phyloP scores from a whole-genome alignment of 1,140 invertebrate genomes.

The Papilio aristodemus region DNA sequence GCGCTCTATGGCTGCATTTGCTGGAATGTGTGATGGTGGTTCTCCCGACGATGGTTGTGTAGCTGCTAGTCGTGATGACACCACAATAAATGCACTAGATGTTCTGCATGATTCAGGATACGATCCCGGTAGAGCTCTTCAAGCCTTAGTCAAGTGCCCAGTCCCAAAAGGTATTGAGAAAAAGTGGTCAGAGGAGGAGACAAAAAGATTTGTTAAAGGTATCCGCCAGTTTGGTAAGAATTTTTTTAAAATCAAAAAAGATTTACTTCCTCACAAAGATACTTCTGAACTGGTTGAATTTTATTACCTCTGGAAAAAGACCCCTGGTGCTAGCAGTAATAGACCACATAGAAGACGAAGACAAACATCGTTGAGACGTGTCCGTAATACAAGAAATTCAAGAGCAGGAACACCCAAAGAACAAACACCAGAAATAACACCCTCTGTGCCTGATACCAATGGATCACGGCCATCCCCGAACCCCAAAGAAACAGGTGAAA shows the following conservation, averaged over 20 bases:
- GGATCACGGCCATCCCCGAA: conserved; percentile 83
- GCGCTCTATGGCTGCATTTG: conserved; percentile 96
- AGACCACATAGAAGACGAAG: conserved; percentile 93
- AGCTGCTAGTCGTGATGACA: conserved; percentile 97
- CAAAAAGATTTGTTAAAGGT: conserved; percentile 98
- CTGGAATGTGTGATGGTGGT: conserved; percentile 98
- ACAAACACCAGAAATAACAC: conserved; percentile 80
- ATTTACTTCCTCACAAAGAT: conserved; percentile 97
- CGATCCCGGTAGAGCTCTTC: conserved; percentile 96
- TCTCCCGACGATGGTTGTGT: conserved; percentile 97
- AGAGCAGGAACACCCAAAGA: conserved; percentile 84
- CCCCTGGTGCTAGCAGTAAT: conserved; percentile 97
- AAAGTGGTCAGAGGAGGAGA: conserved; percentile 98
- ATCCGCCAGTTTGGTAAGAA: conserved; percentile 99
- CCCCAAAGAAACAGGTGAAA: conserved; percentile 84
- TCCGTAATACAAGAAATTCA: conserved; percentile 89
- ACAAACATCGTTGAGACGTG: conserved; percentile 93
- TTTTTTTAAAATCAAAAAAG: conserved; percentile 98
- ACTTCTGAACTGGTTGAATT: conserved; percentile 98
- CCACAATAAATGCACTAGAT: conserved; percentile 98
- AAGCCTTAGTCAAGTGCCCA: conserved; percentile 97
- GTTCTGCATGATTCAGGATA: conserved; percentile 97
- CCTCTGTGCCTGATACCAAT: conserved; percentile 77
- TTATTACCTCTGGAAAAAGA: conserved; percentile 99
- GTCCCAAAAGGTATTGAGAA: conserved; percentile 98